Evolutionary conservation across 1,140 invertebrate species (phyloP).

Genomic region (Cydia strobilella): DNA sequence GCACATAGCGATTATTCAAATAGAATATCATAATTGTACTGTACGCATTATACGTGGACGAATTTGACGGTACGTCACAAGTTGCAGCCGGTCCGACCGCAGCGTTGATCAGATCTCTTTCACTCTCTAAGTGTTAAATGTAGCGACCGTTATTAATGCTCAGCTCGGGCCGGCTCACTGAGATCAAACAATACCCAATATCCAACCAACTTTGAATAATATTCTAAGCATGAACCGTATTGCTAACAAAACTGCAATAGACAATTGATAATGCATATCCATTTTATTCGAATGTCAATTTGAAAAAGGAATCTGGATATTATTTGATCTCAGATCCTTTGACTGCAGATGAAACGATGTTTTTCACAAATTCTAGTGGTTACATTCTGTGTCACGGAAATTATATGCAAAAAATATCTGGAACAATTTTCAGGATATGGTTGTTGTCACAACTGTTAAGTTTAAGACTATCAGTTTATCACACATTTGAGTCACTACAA

Average conservation of each 20-base stretch:
- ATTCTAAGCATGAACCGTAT: not conserved
- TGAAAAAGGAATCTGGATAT: not conserved
- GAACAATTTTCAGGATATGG: not conserved
- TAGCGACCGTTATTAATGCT: conserved; percentile 20
- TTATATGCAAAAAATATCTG: not conserved
- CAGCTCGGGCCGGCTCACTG: conserved; percentile 6
- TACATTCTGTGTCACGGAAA: not conserved
- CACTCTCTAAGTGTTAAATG: conserved; percentile 28
- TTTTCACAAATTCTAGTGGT: conserved; percentile 5
- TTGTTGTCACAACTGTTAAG: too few species aligned
- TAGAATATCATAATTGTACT: too few species aligned
- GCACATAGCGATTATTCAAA: too few species aligned
- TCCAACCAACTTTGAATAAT: not conserved
- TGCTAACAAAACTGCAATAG: not conserved
- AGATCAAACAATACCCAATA: conserved; percentile 16
- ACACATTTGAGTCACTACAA: too few species aligned
- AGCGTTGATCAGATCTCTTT: conserved; percentile 26
- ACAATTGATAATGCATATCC: not conserved
- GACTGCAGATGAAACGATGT: not conserved
- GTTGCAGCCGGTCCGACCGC: not conserved
- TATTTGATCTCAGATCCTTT: conserved; percentile 1
- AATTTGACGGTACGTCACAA: conserved; percentile 8
- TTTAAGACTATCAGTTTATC: too few species aligned
- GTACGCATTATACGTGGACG: too few species aligned
- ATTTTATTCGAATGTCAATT: not conserved